Conservation (phyloP, 2,797 vertebrate genomes). For the Takifugu rubripes region DNA sequence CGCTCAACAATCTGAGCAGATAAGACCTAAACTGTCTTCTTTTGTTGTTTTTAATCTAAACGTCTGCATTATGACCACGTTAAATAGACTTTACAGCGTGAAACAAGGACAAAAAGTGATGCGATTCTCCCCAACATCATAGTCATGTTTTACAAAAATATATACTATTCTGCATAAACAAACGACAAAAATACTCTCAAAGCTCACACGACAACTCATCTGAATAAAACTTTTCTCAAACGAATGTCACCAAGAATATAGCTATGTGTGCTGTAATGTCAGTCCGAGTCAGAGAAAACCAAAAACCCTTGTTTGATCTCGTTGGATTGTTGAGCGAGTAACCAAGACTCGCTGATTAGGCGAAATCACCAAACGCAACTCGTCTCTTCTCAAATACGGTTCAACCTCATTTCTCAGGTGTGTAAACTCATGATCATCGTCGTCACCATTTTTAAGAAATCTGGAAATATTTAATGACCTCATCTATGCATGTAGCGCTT, state of each 20-base stretch:
- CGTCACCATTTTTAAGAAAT: too few species aligned
- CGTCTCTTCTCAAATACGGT: too few species aligned
- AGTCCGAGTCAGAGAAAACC: neutral
- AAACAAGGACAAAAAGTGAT: constrained; percentile 29
- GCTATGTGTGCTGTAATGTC: neutral
- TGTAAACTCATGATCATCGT: too few species aligned
- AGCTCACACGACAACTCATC: too few species aligned
- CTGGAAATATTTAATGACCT: too few species aligned
- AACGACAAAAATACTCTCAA: constrained; percentile 51
- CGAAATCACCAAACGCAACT: too few species aligned
- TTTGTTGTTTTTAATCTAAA: neutral
- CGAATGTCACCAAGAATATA: constrained; percentile 22
- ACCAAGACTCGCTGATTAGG: neutral
- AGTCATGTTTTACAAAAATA: constrained; percentile 77
- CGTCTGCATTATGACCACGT: constrained; percentile 11
- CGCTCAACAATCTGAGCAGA: too few species aligned
- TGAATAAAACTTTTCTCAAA: constrained; percentile 18
- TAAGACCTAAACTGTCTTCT: too few species aligned
- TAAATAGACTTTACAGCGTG: constrained; percentile 23
- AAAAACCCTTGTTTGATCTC: neutral
- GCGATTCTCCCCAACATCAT: constrained; percentile 44
- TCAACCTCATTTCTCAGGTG: too few species aligned
- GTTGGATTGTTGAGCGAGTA: neutral
- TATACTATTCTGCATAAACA: constrained; percentile 71
- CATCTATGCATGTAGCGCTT: too few species aligned